Percentiles rank a stretch among this genome's conserved stretches.
Conservation (phyloP, 2,888 invertebrate genomes). For the Pycnomerus fuliginosus region DNA sequence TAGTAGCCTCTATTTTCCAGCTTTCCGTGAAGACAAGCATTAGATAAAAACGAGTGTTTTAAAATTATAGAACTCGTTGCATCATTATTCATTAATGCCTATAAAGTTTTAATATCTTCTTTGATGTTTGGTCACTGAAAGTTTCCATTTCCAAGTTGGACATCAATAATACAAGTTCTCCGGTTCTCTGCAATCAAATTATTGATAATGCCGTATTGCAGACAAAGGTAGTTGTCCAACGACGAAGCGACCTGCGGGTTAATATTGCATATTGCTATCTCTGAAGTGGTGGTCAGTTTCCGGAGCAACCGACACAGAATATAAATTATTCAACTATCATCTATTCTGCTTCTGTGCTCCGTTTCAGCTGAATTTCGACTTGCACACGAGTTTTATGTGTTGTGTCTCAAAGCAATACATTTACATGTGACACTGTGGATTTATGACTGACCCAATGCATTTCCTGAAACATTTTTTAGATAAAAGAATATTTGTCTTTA, state of each 20-base stretch:
- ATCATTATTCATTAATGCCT: no score
- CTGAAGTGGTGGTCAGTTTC: slow-evolving; percentile 37
- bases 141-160: no score
- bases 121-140: no score
- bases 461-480: slow-evolving; percentile 14
- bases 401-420: slow-evolving; percentile 18
- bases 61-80: no score
- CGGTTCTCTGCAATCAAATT: slow-evolving; percentile 16
- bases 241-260: slow-evolving; percentile 27
- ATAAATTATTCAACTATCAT: slow-evolving; percentile 35
- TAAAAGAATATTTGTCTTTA: no score
- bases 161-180: no score
- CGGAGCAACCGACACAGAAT: slow-evolving; percentile 34
- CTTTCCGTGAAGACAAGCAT: no score
- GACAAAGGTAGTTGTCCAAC: slow-evolving; percentile 30
- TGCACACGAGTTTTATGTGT: slow-evolving; percentile 17
- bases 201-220: slow-evolving; percentile 18
- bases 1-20: slow-evolving; percentile 34
- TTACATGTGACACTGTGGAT: slow-evolving; percentile 12
- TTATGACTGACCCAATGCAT: slow-evolving; percentile 18
- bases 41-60: no score
- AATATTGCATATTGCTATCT: slow-evolving; percentile 39
- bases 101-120: no score
- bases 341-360: slow-evolving; percentile 11
- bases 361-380: slow-evolving; percentile 10